Percentiles rank a stretch among this genome's conserved stretches.
Evolutionary conservation across 2,797 vertebrate genomes (phyloP).

Genomic region (Saxicola maurus): DNA sequence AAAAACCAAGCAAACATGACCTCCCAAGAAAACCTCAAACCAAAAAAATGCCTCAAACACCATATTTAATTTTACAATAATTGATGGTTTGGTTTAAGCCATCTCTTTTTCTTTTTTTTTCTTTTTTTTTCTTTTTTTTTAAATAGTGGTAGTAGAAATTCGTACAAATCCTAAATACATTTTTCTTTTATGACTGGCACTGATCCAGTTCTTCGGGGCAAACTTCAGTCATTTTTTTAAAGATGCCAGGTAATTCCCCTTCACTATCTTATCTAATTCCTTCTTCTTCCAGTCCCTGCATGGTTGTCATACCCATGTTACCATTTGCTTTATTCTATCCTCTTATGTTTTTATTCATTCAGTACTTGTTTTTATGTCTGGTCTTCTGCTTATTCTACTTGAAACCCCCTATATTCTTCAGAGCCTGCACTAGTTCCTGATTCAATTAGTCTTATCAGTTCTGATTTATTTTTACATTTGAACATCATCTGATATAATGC

Average conservation of each 20-base stretch:
- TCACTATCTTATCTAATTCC: not conserved
- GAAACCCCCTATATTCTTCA: not conserved
- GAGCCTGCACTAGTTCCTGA: not conserved
- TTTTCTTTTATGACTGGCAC: not conserved
- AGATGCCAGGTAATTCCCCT: not conserved
- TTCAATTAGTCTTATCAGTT: not conserved
- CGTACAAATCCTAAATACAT: not conserved
- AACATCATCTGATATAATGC: not conserved
- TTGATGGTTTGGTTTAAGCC: not conserved
- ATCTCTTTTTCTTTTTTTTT: not conserved
- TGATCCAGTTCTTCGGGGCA: not conserved
- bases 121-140: not conserved
- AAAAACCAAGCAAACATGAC: not conserved
- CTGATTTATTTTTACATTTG: not conserved
- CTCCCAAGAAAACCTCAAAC: rapidly evolving
- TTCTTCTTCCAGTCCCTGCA: not conserved
- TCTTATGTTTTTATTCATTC: not conserved
- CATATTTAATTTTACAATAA: not conserved
- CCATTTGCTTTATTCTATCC: not conserved
- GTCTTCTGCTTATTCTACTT: not conserved
- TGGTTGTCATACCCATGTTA: not conserved
- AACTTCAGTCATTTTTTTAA: not conserved
- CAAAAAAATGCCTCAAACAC: rapidly evolving
- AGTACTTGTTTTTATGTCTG: not conserved
- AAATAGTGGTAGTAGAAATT: not conserved